Evolutionary conservation across 2,797 vertebrate species (phyloP).

Genomic region (Enteromius paludinosus): DNA sequence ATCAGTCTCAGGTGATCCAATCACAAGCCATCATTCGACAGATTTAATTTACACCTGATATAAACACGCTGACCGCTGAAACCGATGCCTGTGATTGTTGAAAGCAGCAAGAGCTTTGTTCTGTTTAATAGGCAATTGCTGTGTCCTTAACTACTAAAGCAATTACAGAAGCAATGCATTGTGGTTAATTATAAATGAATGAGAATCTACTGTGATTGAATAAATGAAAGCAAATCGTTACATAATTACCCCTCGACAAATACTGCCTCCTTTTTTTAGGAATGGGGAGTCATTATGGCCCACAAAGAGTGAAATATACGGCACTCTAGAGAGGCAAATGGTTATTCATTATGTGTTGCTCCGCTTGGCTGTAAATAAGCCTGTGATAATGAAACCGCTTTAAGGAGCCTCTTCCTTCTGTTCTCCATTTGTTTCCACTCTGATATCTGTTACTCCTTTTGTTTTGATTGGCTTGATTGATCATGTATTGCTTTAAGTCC

Average conservation of each 20-base stretch:
- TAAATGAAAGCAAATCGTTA: constrained; percentile 20
- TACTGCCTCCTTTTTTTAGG: constrained; percentile 8
- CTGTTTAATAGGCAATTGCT: constrained; percentile 16
- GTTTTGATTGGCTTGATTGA: constrained; percentile 27
- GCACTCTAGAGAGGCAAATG: constrained; percentile 16
- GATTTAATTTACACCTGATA: background rate
- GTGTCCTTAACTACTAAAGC: background rate
- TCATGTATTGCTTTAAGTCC: constrained; percentile 2
- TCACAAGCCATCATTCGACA: background rate
- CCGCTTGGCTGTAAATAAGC: constrained; percentile 30
- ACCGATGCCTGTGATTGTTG: background rate
- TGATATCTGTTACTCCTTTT: background rate
- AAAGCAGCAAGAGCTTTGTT: background rate
- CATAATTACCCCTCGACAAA: background rate
- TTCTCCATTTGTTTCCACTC: constrained; percentile 25
- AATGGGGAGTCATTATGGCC: constrained; percentile 32
- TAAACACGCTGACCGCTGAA: background rate
- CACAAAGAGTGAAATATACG: background rate
- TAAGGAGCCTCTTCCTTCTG: constrained; percentile 32
- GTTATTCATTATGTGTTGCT: constrained; percentile 21
- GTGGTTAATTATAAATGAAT: constrained; percentile 23
- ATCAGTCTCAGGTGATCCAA: background rate
- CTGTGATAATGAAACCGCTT: constrained; percentile 45
- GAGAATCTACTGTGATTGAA: constrained; percentile 13
- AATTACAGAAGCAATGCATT: constrained; percentile 14